A percentile compares a stretch with the other conserved stretches of the same genome.
Evolutionary conservation across 2,113 vertebrate genomes (phyloP).

Genomic region (Prietella phreatophila): DNA sequence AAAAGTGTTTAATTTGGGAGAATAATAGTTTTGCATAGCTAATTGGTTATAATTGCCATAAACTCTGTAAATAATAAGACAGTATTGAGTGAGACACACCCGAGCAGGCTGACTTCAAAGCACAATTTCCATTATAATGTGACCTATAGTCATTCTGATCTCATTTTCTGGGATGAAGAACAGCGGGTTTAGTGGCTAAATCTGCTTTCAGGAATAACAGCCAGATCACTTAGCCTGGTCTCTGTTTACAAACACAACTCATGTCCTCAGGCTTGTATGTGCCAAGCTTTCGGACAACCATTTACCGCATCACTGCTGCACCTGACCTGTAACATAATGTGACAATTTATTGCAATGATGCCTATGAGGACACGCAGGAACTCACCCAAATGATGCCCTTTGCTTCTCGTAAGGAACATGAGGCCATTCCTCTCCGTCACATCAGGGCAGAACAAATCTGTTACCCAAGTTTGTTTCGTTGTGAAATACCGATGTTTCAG

Average conservation of each 20-base stretch:
- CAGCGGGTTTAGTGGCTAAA: not conserved
- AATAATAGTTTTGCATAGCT: not conserved
- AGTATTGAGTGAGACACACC: not conserved
- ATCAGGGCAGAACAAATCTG: not conserved
- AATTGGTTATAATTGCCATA: not conserved
- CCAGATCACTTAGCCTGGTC: not conserved
- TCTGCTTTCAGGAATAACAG: not conserved
- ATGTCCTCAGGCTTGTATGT: not conserved
- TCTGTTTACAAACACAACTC: slow-evolving; percentile 18
- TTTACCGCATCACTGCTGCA: not conserved
- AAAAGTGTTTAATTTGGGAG: not conserved
- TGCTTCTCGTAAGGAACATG: slow-evolving; percentile 7
- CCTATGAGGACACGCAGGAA: slow-evolving; percentile 29
- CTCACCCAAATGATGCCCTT: not conserved
- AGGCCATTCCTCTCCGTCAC: not conserved
- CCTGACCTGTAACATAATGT: slow-evolving; percentile 27
- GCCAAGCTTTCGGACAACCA: not conserved
- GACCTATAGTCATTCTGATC: not conserved
- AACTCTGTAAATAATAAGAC: not conserved
- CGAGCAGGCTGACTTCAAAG: no score
- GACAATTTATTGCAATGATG: not conserved
- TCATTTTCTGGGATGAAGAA: not conserved
- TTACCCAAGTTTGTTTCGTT: slow-evolving; percentile 13
- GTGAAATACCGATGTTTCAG: slow-evolving; percentile 12
- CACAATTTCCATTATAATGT: not conserved